These are phyloP conservation scores for Tachystola acroxantha DNA, from an alignment of 2,888 invertebrate species.

Conservation along the genomic window DNA sequence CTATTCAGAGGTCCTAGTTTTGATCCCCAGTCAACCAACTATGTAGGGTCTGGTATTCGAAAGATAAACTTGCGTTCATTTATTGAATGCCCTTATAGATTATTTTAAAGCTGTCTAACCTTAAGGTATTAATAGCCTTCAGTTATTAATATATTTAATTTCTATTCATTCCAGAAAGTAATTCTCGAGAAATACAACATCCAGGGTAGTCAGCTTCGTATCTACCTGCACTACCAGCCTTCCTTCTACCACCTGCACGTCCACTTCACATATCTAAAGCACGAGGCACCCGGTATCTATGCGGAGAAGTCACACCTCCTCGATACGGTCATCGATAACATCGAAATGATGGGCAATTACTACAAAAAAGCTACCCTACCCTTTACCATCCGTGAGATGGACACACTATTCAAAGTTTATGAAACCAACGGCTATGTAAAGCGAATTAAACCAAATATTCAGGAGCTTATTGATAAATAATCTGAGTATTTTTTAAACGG, in stretches of 20 bases:
- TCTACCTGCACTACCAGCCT: constrained; percentile 97
- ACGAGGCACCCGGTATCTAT: constrained; percentile 89
- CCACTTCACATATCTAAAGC: constrained; percentile 90
- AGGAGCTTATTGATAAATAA: constrained; percentile 53
- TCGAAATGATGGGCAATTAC: constrained; percentile 88
- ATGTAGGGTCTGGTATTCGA: too few species aligned
- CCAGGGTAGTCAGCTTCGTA: constrained; percentile 82
- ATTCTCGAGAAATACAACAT: constrained; percentile 89
- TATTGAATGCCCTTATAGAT: too few species aligned
- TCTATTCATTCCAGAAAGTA: constrained; percentile 76
- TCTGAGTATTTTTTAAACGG: constrained; percentile 14
- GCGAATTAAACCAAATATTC: constrained; percentile 49
- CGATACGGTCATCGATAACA: constrained; percentile 92
- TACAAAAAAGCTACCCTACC: constrained; percentile 90
- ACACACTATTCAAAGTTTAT: constrained; percentile 82
- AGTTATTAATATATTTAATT: too few species aligned
- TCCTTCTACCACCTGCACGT: constrained; percentile 98
- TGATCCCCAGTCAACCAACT: too few species aligned
- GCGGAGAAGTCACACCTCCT: constrained; percentile 93
- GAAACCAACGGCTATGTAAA: constrained; percentile 76
- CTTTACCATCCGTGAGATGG: constrained; percentile 87
- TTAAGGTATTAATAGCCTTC: too few species aligned
- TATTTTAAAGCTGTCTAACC: too few species aligned
- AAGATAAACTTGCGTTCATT: too few species aligned
- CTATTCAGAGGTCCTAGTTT: too few species aligned